Percentiles rank a stretch among this genome's conserved stretches.
These are phyloP conservation scores for Malthinus seriepunctatus DNA, from an alignment of 2,888 invertebrate genomes.

Conservation along the genomic window DNA sequence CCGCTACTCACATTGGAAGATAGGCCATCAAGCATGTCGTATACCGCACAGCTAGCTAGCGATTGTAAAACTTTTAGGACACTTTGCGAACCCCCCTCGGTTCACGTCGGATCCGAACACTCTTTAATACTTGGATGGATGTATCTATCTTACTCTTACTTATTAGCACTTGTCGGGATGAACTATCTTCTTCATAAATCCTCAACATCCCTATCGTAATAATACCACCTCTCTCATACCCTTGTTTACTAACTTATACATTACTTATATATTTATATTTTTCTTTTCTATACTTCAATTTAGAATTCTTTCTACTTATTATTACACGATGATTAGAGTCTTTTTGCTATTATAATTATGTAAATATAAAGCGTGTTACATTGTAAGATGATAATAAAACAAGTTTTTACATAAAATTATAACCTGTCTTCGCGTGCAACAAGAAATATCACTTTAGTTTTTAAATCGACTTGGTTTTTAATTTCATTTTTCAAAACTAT, in stretches of 20 bases:
- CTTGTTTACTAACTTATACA: slow-evolving; percentile 32
- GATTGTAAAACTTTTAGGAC: slow-evolving; percentile 69
- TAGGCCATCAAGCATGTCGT: slow-evolving; percentile 67
- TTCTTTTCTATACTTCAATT: slow-evolving; percentile 15
- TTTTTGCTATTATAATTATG: too few species aligned
- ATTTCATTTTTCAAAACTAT: slow-evolving; percentile 1
- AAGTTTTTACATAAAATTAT: too few species aligned
- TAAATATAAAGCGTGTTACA: too few species aligned
- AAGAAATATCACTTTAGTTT: too few species aligned
- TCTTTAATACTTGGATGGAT: slow-evolving; percentile 54
- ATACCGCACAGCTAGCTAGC: slow-evolving; percentile 56
- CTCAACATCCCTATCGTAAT: slow-evolving; percentile 47
- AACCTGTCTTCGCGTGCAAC: too few species aligned
- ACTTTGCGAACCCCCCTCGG: slow-evolving; percentile 59
- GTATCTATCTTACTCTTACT: slow-evolving; percentile 40
- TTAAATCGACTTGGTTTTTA: too few species aligned
- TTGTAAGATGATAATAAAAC: too few species aligned
- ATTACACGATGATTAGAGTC: too few species aligned
- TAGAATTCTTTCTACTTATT: not conserved
- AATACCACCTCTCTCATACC: slow-evolving; percentile 30
- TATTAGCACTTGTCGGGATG: slow-evolving; percentile 42
- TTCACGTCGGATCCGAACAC: slow-evolving; percentile 46
- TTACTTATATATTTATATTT: slow-evolving; percentile 38
- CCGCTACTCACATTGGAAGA: slow-evolving; percentile 69
- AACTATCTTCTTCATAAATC: slow-evolving; percentile 47